Evolutionary conservation across 2,113 vertebrate species (phyloP).

Genomic region (Octodon degus): DNA sequence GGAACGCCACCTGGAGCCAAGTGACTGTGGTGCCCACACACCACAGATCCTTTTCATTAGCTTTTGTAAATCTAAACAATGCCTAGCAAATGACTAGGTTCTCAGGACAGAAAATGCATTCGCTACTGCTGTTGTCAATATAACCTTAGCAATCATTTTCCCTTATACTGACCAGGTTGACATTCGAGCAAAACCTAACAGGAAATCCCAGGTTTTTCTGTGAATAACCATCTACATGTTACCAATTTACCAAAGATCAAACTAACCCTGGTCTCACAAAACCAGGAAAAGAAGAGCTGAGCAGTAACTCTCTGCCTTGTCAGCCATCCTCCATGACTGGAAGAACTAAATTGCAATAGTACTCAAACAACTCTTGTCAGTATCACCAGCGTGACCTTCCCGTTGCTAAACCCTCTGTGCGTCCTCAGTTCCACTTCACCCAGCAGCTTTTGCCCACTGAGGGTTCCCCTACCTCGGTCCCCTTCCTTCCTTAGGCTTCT

Average conservation of each 20-base stretch:
- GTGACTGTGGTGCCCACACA: slow-evolving; percentile 81
- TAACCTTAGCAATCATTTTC: slow-evolving; percentile 5
- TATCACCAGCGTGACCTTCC: not conserved
- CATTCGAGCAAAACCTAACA: slow-evolving; percentile 46
- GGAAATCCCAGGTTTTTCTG: slow-evolving; percentile 20
- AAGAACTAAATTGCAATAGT: slow-evolving; percentile 22
- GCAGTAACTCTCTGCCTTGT: not conserved
- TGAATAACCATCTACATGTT: not conserved
- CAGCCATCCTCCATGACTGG: not conserved
- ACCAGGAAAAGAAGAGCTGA: not conserved
- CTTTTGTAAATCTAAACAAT: slow-evolving; percentile 59
- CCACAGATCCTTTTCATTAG: slow-evolving; percentile 81
- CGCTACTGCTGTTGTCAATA: slow-evolving; percentile 43
- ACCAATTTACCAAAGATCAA: slow-evolving; percentile 43
- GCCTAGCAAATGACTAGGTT: slow-evolving; percentile 75
- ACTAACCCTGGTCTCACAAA: not conserved
- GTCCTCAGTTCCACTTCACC: not conserved
- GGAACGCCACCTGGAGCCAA: slow-evolving; percentile 80
- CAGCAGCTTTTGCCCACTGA: not conserved
- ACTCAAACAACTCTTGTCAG: not conserved
- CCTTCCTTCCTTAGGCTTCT: not conserved
- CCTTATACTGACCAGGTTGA: slow-evolving; percentile 3
- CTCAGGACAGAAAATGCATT: slow-evolving; percentile 70
- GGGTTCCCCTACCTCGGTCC: not conserved
- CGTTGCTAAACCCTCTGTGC: not conserved